Conservation (phyloP, 2,888 invertebrate genomes). For the Monochamus alternatus region DNA sequence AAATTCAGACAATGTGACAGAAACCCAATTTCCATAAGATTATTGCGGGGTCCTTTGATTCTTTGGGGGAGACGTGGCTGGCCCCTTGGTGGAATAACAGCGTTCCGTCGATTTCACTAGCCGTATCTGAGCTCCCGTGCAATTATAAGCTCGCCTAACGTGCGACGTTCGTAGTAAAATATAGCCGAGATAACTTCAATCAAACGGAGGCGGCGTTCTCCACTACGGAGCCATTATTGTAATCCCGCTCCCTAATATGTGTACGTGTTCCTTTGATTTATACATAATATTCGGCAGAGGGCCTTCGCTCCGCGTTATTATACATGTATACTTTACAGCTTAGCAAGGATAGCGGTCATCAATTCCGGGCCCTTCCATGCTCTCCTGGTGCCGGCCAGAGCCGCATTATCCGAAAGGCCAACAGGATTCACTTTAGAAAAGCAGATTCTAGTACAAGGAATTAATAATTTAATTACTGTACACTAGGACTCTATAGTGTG, state of each 20-base stretch:
- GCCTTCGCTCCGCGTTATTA: constrained; percentile 52
- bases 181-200: constrained; percentile 67
- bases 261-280: constrained; percentile 63
- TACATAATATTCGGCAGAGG: constrained; percentile 62
- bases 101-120: constrained; percentile 28
- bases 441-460: not conserved
- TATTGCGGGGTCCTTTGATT: too few species aligned
- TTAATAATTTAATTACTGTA: not conserved
- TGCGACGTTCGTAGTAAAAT: constrained; percentile 51
- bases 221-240: constrained; percentile 64
- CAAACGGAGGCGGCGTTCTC: constrained; percentile 61
- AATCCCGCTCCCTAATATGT: constrained; percentile 63
- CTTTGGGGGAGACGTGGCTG: too few species aligned
- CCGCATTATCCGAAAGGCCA: constrained; percentile 29
- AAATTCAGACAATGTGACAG: too few species aligned
- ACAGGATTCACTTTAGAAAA: not conserved
- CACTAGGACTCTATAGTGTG: too few species aligned
- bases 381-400: constrained; percentile 28
- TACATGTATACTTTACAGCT: constrained; percentile 60
- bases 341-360: constrained; percentile 58
- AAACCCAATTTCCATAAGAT: too few species aligned
- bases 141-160: constrained; percentile 57
- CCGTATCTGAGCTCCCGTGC: constrained; percentile 40
- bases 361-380: constrained; percentile 48
- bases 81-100: constrained; percentile 28